Evolutionary conservation across 2,888 invertebrate species (phyloP), one percentile per base, ranked within the genome.

Genomic region (Lasiommata megera): DNA sequence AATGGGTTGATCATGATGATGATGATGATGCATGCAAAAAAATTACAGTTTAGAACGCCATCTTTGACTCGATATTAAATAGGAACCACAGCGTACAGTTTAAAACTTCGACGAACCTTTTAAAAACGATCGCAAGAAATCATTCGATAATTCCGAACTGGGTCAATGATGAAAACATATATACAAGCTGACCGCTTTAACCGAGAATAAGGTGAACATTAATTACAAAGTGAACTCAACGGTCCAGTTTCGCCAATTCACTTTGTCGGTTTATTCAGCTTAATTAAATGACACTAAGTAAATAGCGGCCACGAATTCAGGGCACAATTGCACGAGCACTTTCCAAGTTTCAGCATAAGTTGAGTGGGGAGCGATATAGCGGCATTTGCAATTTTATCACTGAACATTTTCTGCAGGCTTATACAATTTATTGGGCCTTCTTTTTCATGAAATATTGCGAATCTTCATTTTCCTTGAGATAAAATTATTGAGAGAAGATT

Each of bases 211-310:
- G 41, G 9, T 51, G 53, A 60, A 63, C 53, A 64, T 62, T 61
- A 60, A 62, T 63, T 60, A 63, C 52, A 59, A 56, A 62, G 54
- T 56, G 48, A 55, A 47, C 29, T 41, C 53, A 28, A 18, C 37
- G 58, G 58, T 41, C 48, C 51, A 40, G 44, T 29, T 69, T 68
- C 68, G 60, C 65, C 65, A 64, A 64, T 69, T 64, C 70, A 64
- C 70, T 69, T 67, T 57, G 70, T 69, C 73, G 67, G 71, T 83
- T 81, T 80, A 79, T 84, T 79, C 79, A 75, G 76, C 73, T 79
- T 84, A 85, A 87, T 86, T 85, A 83, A 84, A 85, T 82, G 82
- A 81, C 77, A 77, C 73, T 79, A 76, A 80, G 79, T 79, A 81
- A 85, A 85, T 78, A 82, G 69, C 64, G 64, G 73, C 70, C 73